These are phyloP conservation scores for Sylvia atricapilla DNA, from an alignment of 2,113 vertebrate species.

Conservation along the genomic window DNA sequence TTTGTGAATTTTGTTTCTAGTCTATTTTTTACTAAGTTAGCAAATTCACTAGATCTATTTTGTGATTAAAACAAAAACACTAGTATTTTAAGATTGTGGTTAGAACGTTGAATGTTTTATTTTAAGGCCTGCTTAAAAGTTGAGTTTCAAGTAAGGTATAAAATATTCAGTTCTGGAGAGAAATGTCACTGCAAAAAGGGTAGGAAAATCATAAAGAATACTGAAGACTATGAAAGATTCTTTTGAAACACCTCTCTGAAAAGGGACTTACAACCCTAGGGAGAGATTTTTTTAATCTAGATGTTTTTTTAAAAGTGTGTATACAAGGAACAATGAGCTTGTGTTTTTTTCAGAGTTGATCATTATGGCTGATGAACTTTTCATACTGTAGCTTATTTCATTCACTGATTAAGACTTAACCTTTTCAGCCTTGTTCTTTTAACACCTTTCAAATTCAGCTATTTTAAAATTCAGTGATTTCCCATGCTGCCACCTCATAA, in stretches of 20 bases:
- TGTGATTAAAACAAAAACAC: not conserved
- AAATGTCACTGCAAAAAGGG: not conserved
- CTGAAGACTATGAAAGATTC: not conserved
- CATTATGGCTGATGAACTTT: not conserved
- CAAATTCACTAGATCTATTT: not conserved
- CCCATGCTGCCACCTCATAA: not conserved
- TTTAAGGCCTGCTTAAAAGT: not conserved
- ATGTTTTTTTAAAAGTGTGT: not conserved
- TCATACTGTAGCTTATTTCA: not conserved
- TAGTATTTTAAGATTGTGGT: not conserved
- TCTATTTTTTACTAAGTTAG: constrained; percentile 5
- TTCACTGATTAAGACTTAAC: not conserved
- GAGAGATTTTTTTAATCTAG: constrained; percentile 1
- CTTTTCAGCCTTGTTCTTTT: not conserved
- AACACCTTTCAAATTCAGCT: not conserved
- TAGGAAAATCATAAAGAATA: not conserved
- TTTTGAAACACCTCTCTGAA: not conserved
- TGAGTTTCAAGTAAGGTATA: not conserved
- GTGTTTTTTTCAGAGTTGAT: not conserved
- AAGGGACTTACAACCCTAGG: not conserved
- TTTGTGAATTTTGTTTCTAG: constrained; percentile 29
- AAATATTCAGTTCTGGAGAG: not conserved
- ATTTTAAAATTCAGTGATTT: not conserved
- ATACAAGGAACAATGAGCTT: not conserved
- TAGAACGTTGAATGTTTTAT: not conserved